Evolutionary conservation across 2,888 invertebrate species (phyloP).

Genomic region (Philaethria dido): DNA sequence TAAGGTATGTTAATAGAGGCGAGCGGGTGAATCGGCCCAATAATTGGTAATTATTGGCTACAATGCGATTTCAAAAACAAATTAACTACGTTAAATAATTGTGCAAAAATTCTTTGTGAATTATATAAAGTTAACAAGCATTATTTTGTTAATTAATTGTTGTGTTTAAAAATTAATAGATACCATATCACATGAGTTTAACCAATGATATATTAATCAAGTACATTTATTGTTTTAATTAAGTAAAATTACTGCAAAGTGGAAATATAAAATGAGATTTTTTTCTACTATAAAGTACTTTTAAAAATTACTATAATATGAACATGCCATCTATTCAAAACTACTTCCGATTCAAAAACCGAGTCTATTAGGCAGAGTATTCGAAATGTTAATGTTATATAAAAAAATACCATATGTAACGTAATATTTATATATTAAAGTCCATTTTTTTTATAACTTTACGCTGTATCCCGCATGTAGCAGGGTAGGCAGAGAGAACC

Average conservation of each 20-base stretch:
- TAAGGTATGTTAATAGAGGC: constrained; percentile 26
- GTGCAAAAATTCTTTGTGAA: background rate
- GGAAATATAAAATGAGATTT: too few species aligned
- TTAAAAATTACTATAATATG: background rate
- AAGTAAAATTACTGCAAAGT: background rate
- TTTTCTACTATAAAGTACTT: too few species aligned
- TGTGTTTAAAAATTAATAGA: background rate
- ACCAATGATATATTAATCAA: background rate
- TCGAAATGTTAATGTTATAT: too few species aligned
- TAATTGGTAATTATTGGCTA: constrained; percentile 19
- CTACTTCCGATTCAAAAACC: background rate
- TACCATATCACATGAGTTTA: background rate
- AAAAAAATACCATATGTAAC: too few species aligned
- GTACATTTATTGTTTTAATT: background rate
- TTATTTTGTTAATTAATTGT: background rate
- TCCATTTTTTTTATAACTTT: too few species aligned
- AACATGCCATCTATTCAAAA: background rate
- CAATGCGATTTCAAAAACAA: constrained; percentile 17
- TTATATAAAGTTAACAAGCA: background rate
- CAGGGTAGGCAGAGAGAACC: too few species aligned
- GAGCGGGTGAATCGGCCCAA: constrained; percentile 6
- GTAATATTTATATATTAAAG: too few species aligned
- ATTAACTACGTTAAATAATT: background rate
- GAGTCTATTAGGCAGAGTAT: too few species aligned
- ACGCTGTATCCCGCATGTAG: too few species aligned